Evolutionary conservation across 2,113 vertebrate species (phyloP).

Genomic region (Chitala chitala): DNA sequence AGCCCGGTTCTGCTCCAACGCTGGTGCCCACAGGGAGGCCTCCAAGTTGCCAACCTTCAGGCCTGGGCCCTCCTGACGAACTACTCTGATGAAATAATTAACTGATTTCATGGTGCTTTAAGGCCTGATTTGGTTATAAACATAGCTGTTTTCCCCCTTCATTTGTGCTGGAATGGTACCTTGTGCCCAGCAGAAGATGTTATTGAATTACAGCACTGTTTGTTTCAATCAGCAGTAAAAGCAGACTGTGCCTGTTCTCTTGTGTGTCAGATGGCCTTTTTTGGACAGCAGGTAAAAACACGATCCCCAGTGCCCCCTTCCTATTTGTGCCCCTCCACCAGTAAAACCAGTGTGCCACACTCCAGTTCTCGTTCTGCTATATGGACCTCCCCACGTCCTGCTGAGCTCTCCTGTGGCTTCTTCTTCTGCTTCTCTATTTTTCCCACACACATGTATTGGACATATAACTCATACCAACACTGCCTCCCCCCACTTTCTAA

Average conservation of each 20-base stretch:
- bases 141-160: neutral
- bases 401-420: neutral
- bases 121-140: neutral
- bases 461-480: neutral
- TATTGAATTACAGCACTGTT: slow-evolving; percentile 17
- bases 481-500: neutral
- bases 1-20: neutral
- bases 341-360: too few relatives aligned
- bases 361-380: too few relatives aligned
- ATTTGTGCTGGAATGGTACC: neutral
- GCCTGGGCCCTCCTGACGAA: neutral
- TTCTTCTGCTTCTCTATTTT: neutral
- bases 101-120: neutral
- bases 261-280: neutral
- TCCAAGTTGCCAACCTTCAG: neutral
- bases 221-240: neutral
- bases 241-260: neutral
- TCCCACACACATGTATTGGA: neutral
- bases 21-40: neutral
- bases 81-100: slow-evolving; percentile 1
- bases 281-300: neutral
- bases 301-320: neutral
- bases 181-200: neutral
- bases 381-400: neutral
- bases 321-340: neutral